Evolutionary conservation across 1,140 invertebrate genomes (phyloP).

Genomic region (Lutraria rhynchaena): DNA sequence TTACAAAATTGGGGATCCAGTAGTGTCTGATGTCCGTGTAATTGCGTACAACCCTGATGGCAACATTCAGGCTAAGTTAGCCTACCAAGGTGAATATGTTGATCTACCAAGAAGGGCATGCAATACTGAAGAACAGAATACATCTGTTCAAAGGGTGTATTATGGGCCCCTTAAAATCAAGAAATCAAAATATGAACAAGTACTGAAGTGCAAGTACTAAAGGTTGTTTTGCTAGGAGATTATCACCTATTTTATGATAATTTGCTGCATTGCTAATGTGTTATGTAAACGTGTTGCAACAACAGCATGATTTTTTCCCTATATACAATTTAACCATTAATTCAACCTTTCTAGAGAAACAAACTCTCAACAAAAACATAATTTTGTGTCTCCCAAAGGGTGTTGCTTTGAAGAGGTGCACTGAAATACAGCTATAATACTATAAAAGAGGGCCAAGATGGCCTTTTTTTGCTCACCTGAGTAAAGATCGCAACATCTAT

Average conservation of each 20-base stretch:
- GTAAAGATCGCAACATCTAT: too few relatives aligned
- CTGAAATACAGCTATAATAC: too few relatives aligned
- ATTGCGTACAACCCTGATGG: conserved; percentile 20
- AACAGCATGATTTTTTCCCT: too few relatives aligned
- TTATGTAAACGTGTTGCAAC: too few relatives aligned
- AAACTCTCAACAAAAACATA: too few relatives aligned
- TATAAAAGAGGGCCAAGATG: too few relatives aligned
- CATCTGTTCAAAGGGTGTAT: conserved; percentile 7
- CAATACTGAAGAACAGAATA: neutral
- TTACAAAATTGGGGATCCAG: conserved; percentile 26
- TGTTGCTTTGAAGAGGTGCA: too few relatives aligned
- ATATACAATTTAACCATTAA: too few relatives aligned
- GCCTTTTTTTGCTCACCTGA: too few relatives aligned
- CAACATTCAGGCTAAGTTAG: conserved; percentile 5
- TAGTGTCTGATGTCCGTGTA: conserved; percentile 31
- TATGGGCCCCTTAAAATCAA: neutral
- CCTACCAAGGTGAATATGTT: neutral
- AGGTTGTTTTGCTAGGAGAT: conserved; percentile 1
- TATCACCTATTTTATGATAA: conserved; percentile 5
- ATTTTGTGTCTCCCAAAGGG: too few relatives aligned
- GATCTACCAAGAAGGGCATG: conserved; percentile 22
- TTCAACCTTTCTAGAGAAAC: too few relatives aligned
- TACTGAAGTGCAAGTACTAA: conserved; percentile 1
- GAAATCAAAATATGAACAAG: conserved; percentile 3
- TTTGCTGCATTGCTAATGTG: neutral